Conservation (phyloP, 2,113 vertebrate genomes). For the Macrotis lagotis region DNA sequence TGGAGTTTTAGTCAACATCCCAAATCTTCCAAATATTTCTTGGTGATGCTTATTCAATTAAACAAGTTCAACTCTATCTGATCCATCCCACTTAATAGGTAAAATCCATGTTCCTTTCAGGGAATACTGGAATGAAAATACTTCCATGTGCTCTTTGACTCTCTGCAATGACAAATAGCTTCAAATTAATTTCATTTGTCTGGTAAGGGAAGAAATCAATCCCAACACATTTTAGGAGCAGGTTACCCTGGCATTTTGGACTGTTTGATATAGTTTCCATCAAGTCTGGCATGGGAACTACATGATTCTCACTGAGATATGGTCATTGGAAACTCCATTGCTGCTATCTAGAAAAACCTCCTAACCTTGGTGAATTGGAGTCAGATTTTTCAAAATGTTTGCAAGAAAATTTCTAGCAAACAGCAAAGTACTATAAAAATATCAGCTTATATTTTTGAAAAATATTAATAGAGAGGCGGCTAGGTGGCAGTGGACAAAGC, state of each 20-base stretch:
- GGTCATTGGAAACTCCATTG: not conserved
- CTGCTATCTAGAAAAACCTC: not conserved
- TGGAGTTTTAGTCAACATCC: conserved; percentile 69
- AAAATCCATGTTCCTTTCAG: conserved; percentile 78
- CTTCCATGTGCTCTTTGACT: conserved; percentile 84
- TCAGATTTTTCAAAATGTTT: not conserved
- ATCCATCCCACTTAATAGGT: conserved; percentile 76
- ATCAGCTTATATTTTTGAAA: not conserved
- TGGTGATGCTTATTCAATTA: conserved; percentile 63
- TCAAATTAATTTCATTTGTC: conserved; percentile 82
- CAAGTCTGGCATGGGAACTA: conserved; percentile 49
- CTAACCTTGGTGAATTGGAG: not conserved
- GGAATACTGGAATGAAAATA: conserved; percentile 78
- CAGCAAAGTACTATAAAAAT: not conserved
- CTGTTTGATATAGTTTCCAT: not conserved
- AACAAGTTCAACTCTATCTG: conserved; percentile 76
- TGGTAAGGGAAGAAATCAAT: not conserved
- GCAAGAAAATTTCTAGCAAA: not conserved
- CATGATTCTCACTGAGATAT: conserved; percentile 37
- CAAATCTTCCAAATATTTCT: conserved; percentile 67
- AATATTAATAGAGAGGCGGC: not conserved
- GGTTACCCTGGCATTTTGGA: not conserved
- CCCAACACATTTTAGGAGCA: not conserved
- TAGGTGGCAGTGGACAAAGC: no score
- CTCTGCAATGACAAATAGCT: conserved; percentile 67